These are phyloP conservation scores for Drosophila aff. DNA, from an alignment of 1,140 invertebrate genomes.

Conservation along the genomic window DNA sequence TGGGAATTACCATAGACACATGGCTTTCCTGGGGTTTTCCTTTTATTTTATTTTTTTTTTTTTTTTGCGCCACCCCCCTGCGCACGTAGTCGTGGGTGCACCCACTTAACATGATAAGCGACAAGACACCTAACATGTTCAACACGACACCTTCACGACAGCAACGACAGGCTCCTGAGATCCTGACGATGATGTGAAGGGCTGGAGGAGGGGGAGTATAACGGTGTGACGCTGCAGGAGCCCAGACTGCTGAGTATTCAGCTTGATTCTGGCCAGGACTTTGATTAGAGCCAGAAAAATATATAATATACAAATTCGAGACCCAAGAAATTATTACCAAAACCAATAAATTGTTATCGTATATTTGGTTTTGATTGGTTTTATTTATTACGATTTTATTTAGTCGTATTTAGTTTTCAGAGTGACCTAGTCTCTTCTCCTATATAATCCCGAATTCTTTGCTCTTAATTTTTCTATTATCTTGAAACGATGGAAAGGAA, in stretches of 20 bases:
- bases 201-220: too few species aligned
- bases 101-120: conserved; percentile 82
- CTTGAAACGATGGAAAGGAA: too few species aligned
- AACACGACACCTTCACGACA: conserved; percentile 82
- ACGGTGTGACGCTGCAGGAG: conserved; percentile 24
- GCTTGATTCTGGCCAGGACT: conserved; percentile 21
- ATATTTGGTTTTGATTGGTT: too few species aligned
- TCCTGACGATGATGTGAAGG: conserved; percentile 5
- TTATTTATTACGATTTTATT: too few species aligned
- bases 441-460: too few species aligned
- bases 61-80: background rate
- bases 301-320: too few species aligned
- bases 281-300: conserved; percentile 1
- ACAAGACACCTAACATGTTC: conserved; percentile 83
- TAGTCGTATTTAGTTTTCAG: too few species aligned
- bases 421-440: too few species aligned
- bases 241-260: conserved; percentile 21
- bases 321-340: too few species aligned
- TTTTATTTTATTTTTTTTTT: too few species aligned
- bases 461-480: too few species aligned
- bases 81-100: conserved; percentile 74
- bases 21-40: conserved; percentile 13
- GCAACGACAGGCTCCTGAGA: conserved; percentile 48
- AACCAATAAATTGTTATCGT: too few species aligned
- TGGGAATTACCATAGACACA: conserved; percentile 79